These are phyloP conservation scores for Callyntrura sp. DNA, from an alignment of 2,888 invertebrate species.

Conservation along the genomic window DNA sequence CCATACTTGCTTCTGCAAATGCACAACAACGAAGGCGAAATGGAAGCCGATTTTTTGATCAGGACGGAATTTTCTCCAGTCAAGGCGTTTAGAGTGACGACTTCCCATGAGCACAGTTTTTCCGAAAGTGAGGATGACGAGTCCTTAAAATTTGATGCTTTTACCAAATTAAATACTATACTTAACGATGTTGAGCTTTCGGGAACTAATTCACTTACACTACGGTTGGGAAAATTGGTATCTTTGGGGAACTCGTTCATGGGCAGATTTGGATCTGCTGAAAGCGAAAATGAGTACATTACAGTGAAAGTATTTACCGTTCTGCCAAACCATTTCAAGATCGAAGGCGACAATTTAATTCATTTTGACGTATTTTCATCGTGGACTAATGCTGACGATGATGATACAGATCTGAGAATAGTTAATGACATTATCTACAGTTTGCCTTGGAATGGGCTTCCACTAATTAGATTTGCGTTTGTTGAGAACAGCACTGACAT, in stretches of 20 bases:
- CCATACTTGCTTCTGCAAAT: not conserved
- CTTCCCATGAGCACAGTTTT: slow-evolving; percentile 42
- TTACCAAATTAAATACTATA: slow-evolving; percentile 17
- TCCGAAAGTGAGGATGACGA: slow-evolving; percentile 55
- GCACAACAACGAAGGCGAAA: not conserved
- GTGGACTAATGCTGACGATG: slow-evolving; percentile 51
- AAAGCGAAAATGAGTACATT: not conserved
- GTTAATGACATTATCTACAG: slow-evolving; percentile 18
- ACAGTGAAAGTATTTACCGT: slow-evolving; percentile 18
- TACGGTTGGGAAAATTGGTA: not conserved
- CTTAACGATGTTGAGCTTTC: slow-evolving; percentile 51
- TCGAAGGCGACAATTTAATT: slow-evolving; percentile 23
- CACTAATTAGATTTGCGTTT: slow-evolving; percentile 2
- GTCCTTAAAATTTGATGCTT: not conserved
- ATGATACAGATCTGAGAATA: slow-evolving; percentile 9
- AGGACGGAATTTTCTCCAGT: slow-evolving; percentile 57
- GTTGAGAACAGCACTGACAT: slow-evolving; percentile 40
- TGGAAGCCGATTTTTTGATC: slow-evolving; percentile 29
- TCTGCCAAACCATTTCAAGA: not conserved
- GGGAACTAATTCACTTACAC: slow-evolving; percentile 13
- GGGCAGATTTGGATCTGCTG: not conserved
- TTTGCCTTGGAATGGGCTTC: not conserved
- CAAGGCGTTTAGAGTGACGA: slow-evolving; percentile 30
- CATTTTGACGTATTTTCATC: slow-evolving; percentile 51
- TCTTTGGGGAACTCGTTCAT: slow-evolving; percentile 19